Evolutionary conservation across 2,113 vertebrate species (phyloP), one percentile per base, ranked within the genome.

Genomic region (Elgaria multicarinata): DNA sequence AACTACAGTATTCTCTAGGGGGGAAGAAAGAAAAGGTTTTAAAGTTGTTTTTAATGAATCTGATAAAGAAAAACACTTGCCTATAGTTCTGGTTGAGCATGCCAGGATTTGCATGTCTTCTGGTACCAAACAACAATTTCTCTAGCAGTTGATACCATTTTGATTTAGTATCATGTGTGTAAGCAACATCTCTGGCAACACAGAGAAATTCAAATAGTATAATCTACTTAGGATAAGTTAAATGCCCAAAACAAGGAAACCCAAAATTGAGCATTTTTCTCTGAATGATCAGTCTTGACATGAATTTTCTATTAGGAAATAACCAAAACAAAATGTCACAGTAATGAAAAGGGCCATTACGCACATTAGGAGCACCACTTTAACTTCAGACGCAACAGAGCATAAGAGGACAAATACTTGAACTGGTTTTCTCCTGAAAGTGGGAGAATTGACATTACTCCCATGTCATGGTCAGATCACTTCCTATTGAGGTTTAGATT

Each of bases 1-100:
- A 98, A 85, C 92, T 98, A 96, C 99, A 99, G 94, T 99, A 99
- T 89, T 98, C 98, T 96, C 99, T 99, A 97, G 87, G n/a, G n/a
- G n/a, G n/a, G n/a, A 97, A 97, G 97, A 96, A 90, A 82, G 91
- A 83, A 2, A 50, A 28, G 39, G 8, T 85, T 81, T 87, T 6
- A 71, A 58, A 36, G 36, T 80, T 89, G 3, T 31, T 44, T 87
- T 84, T 88, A 50, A 46, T 79, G n/a, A n/a, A n/a, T n/a, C 44
- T n/a, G 7, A 55, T 50, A 80, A 90, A 22, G 36, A 77, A 0
- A 88, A 91, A n/a, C 66, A n/a, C 75, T 0, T 20, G 8, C 0
- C 77, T 18, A 85, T 24, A 13, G 80, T 55, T 83, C 90, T 77
- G 24, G 0, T 75, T 82, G 14, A 31, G 2, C 0, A 75, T 62